phyloP scores from a whole-genome alignment of 2,113 vertebrate genomes.

The Bufo bufo region DNA sequence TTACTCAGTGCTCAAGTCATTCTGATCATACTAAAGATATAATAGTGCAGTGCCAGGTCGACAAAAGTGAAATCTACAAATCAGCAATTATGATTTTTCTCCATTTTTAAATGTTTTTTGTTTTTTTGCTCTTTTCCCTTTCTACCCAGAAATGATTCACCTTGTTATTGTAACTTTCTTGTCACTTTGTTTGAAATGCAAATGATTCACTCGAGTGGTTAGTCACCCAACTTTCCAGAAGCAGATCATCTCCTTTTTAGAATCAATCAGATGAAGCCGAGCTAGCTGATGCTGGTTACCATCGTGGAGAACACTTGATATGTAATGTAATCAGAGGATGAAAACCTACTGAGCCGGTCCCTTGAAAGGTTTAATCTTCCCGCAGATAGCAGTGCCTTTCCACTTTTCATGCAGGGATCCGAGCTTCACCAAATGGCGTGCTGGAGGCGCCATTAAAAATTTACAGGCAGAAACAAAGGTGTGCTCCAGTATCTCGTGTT shows the following conservation, averaged over 20 bases:
- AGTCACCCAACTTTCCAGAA: conserved; percentile 49
- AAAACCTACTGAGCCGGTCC: conserved; percentile 76
- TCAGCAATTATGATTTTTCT: conserved; percentile 2
- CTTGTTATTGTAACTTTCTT: conserved; percentile 18
- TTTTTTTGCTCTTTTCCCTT: neutral
- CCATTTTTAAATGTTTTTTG: neutral
- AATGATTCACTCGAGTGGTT: neutral
- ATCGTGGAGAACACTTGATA: conserved; percentile 77
- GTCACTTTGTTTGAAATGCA: conserved; percentile 27
- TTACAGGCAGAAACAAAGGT: conserved; percentile 83
- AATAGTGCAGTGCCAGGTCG: neutral
- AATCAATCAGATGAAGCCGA: conserved; percentile 80
- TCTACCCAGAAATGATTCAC: conserved; percentile 40
- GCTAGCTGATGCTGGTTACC: conserved; percentile 74
- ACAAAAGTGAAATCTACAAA: neutral
- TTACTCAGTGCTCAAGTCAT: conserved; percentile 10
- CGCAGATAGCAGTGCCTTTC: conserved; percentile 76
- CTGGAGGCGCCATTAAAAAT: conserved; percentile 85
- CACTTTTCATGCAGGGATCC: conserved; percentile 75
- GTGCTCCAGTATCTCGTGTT: conserved; percentile 74
- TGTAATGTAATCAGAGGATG: conserved; percentile 79
- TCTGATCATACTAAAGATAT: neutral
- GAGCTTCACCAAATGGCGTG: conserved; percentile 84
- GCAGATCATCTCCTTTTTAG: conserved; percentile 58
- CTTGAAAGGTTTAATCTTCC: conserved; percentile 73